phyloP scores from a whole-genome alignment of 2,797 vertebrate species.

The Sebastes kiyomatsui region DNA sequence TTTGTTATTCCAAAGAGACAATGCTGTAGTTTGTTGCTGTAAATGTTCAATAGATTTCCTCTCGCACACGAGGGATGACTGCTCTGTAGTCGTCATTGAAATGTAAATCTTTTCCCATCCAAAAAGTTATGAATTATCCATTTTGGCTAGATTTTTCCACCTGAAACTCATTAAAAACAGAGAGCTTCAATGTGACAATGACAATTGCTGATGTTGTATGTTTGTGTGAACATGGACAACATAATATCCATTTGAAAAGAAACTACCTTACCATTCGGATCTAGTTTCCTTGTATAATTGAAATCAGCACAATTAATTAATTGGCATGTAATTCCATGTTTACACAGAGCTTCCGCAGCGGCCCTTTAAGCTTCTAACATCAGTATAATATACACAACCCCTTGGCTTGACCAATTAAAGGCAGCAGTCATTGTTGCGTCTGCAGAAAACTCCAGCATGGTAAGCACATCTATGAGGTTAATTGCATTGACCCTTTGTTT shows the following conservation, averaged over 20 bases:
- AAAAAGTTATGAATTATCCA: neutral
- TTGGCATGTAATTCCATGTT: conserved; percentile 53
- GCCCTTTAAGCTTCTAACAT: conserved; percentile 33
- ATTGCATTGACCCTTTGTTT: conserved; percentile 62
- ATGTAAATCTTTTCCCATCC: neutral
- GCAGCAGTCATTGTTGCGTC: neutral
- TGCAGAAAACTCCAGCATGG: conserved; percentile 19
- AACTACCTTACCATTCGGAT: neutral
- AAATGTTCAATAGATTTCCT: neutral
- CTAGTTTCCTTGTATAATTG: conserved; percentile 22
- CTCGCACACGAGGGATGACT: neutral
- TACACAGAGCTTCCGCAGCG: neutral
- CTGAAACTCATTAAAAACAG: neutral
- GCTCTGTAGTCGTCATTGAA: neutral
- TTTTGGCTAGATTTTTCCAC: neutral
- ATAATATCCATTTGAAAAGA: neutral
- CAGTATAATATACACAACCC: neutral
- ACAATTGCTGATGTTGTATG: neutral
- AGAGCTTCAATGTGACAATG: neutral
- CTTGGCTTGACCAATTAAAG: conserved; percentile 35
- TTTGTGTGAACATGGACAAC: neutral
- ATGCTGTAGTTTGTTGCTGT: neutral
- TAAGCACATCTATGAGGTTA: conserved; percentile 62
- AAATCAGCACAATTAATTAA: conserved; percentile 47
- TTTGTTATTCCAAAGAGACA: neutral